Conservation (phyloP, 1,140 invertebrate species). For the Neodiprion virginianus region DNA sequence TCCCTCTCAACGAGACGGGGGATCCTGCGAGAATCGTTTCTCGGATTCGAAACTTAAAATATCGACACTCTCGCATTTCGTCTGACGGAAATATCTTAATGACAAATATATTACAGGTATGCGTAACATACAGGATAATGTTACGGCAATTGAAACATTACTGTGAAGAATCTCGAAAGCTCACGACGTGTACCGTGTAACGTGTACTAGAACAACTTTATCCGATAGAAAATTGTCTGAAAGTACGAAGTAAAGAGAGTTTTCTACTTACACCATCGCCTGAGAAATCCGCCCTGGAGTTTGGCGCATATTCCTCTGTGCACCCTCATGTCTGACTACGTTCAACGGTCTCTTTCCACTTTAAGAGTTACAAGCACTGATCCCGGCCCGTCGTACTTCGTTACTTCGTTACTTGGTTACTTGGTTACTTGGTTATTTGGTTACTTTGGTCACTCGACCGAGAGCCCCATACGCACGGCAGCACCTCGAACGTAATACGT, state of each 20-base stretch:
- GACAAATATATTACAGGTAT: too few relatives aligned
- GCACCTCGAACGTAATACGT: background rate
- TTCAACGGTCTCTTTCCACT: background rate
- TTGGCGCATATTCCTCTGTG: constrained; percentile 57
- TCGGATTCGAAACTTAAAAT: too few relatives aligned
- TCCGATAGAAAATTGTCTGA: too few relatives aligned
- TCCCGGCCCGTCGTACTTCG: background rate
- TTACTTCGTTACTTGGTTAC: background rate
- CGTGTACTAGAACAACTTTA: too few relatives aligned
- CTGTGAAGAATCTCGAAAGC: too few relatives aligned
- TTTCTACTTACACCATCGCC: constrained; percentile 57
- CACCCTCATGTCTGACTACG: constrained; percentile 48
- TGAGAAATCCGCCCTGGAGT: constrained; percentile 56
- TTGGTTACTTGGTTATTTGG: background rate
- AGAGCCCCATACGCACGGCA: background rate
- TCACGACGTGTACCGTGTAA: too few relatives aligned
- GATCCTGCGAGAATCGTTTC: too few relatives aligned
- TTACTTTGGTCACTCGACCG: constrained; percentile 8
- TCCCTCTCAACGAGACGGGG: too few relatives aligned
- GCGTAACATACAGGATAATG: too few relatives aligned
- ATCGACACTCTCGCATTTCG: too few relatives aligned
- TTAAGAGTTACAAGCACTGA: background rate
- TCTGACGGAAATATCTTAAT: too few relatives aligned
- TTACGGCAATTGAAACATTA: too few relatives aligned
- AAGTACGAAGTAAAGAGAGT: background rate